These are phyloP conservation scores for Cebus imitator DNA, from an alignment of 2,113 vertebrate genomes.

Conservation along the genomic window DNA sequence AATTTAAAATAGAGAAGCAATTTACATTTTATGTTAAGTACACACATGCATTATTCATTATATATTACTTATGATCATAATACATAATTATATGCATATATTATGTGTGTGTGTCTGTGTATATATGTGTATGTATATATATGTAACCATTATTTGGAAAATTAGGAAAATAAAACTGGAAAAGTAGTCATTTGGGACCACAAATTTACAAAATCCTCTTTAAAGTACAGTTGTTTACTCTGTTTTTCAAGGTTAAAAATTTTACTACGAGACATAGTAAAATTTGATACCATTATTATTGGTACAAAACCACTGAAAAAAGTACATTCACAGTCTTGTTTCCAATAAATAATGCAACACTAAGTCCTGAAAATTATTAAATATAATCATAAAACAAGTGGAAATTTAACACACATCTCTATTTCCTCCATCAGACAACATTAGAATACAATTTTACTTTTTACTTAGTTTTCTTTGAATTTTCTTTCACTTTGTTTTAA, in stretches of 20 bases:
- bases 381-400: neutral
- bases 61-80: neutral
- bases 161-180: neutral
- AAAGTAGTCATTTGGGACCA: constrained; percentile 52
- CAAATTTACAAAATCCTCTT: neutral
- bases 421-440: neutral
- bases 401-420: neutral
- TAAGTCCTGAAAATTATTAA: neutral
- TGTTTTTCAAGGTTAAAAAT: constrained; percentile 7
- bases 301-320: neutral
- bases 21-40: neutral
- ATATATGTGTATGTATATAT: neutral
- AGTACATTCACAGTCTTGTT: neutral
- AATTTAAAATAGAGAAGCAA: neutral
- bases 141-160: neutral
- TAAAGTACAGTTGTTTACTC: constrained; percentile 12
- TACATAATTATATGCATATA: neutral
- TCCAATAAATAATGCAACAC: neutral
- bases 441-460: neutral
- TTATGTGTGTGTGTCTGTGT: too few species aligned
- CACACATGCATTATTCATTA: neutral
- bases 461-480: neutral
- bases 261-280: neutral
- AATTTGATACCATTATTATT: neutral
- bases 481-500: constrained; percentile 33